Evolutionary conservation across 1,140 invertebrate genomes (phyloP).

Genomic region (Cydia splendana): DNA sequence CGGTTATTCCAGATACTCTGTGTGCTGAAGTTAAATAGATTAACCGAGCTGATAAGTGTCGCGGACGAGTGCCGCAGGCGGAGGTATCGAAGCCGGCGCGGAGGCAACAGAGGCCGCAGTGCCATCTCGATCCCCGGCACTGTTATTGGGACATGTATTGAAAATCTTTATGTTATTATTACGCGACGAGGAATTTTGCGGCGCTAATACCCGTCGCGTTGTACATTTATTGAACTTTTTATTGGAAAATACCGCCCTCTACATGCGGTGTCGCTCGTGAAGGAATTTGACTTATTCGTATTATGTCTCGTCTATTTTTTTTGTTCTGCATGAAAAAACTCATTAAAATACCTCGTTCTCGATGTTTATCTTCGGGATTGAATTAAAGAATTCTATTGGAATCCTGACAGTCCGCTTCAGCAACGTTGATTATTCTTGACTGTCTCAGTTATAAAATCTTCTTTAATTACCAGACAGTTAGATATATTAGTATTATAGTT

Average conservation of each 20-base stretch:
- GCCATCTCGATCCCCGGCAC: constrained; percentile 22
- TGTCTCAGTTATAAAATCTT: constrained; percentile 20
- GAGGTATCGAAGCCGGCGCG: background rate
- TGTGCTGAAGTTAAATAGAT: constrained; percentile 16
- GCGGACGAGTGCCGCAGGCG: background rate
- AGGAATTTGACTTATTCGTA: constrained; percentile 52
- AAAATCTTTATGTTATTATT: constrained; percentile 75
- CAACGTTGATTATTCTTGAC: constrained; percentile 13
- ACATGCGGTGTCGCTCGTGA: constrained; percentile 44
- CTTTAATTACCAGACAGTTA: background rate
- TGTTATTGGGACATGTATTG: constrained; percentile 66
- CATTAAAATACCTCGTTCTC: constrained; percentile 50
- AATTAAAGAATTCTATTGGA: constrained; percentile 31
- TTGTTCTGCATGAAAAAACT: constrained; percentile 40
- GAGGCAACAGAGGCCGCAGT: constrained; percentile 11
- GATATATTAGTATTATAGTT: too few relatives aligned
- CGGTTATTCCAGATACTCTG: background rate
- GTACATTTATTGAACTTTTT: constrained; percentile 68
- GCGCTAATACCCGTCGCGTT: constrained; percentile 66
- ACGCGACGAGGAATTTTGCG: constrained; percentile 61
- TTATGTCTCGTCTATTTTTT: constrained; percentile 38
- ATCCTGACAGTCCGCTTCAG: constrained; percentile 17
- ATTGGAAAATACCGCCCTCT: constrained; percentile 65
- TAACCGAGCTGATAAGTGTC: background rate
- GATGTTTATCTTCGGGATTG: constrained; percentile 35